Evolutionary conservation across 1,140 invertebrate genomes (phyloP), one percentile per base, ranked within the genome.

Genomic region (Epicauta chinensis): DNA sequence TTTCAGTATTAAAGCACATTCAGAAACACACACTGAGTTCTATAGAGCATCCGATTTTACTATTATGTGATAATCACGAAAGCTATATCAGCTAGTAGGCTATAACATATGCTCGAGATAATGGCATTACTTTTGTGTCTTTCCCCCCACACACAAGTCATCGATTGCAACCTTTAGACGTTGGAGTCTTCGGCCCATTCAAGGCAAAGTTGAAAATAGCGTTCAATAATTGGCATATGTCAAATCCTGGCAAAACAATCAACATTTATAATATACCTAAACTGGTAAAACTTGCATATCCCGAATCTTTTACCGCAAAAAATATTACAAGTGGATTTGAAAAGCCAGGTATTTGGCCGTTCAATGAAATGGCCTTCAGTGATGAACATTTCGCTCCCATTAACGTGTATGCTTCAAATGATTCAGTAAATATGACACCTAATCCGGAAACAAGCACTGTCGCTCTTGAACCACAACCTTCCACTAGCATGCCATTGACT

Each of bases 201-300:
- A 71, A 63, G 35, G 46, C 38, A 6, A 65, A 57, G 49, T 58
- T 66, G 77, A 77, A 63, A 60, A 42, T 71, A 69, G 61, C 63
- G 10, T 54, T 47, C 40, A 60, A 65, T 53, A 56, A 63, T 23
- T 67, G 53, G 38, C 62, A 68, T 46, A 17, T 57, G 14, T 50
- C 38, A 16, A 60, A 68, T 46, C 58, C 66, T 34, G 62, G 59
- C 14, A 65, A 64, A 51, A 51, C 62, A 6, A 63, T 71, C 7
- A 64, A 58, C 11, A 66, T 68, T 31, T 65, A 69, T 50, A 62
- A 70, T 34, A 52, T 71, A 14, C 52, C 65, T 13, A 53, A 47
- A 44, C n/a, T n/a, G n/a, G n/a, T n/a, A n/a, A n/a, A n/a, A n/a
- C 38, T 62, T 32, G 56, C 49, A 4, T 59, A 42, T 57, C 16